phyloP scores from a whole-genome alignment of 2,113 vertebrate species.

The Hippocampus comes region DNA sequence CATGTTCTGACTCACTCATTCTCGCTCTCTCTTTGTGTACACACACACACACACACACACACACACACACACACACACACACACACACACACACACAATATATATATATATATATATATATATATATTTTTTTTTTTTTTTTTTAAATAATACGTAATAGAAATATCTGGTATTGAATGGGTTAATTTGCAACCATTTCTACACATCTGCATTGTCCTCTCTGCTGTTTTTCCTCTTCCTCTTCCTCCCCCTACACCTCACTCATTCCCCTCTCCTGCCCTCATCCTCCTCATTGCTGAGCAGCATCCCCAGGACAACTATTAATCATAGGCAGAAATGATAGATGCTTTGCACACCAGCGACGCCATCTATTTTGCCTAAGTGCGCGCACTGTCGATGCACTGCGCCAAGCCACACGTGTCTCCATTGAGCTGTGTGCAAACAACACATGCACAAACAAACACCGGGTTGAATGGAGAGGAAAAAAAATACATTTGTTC shows the following conservation, averaged over 20 bases:
- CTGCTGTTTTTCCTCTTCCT: constrained; percentile 3
- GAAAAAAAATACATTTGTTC: not conserved
- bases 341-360: constrained; percentile 75
- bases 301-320: constrained; percentile 72
- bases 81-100: too few relatives aligned
- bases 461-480: not conserved
- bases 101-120: not conserved
- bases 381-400: constrained; percentile 64
- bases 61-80: too few relatives aligned
- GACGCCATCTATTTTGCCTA: constrained; percentile 72
- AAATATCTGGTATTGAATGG: not conserved
- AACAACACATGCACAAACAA: constrained; percentile 35
- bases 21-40: too few relatives aligned
- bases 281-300: constrained; percentile 41
- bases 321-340: constrained; percentile 76
- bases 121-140: too few relatives aligned
- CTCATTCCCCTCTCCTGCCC: constrained; percentile 7
- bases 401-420: constrained; percentile 47
- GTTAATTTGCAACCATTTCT: not conserved
- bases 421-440: constrained; percentile 45
- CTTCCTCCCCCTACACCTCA: not conserved
- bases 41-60: too few relatives aligned
- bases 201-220: constrained; percentile 11
- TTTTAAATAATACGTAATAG: not conserved
- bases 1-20: too few relatives aligned